Percentiles rank a stretch among this genome's conserved stretches.
phyloP scores from a whole-genome alignment of 2,797 vertebrate species.

The Lepilemur ruficaudatus region DNA sequence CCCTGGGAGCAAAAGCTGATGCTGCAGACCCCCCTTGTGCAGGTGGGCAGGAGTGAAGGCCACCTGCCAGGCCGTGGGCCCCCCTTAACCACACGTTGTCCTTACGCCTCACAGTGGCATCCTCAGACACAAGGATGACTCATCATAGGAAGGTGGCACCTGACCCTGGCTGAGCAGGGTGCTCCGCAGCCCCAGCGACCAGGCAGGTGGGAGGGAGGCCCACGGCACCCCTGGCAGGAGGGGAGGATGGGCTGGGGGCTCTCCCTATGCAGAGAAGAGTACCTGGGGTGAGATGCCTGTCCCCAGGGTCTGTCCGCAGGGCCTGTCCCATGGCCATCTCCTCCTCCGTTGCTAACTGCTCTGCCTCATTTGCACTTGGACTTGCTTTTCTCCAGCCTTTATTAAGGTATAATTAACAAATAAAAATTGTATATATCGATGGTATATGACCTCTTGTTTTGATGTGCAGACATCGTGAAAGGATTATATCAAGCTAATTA shows the following conservation, averaged over 20 bases:
- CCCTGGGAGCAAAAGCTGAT: background rate
- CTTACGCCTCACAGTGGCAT: fast-evolving
- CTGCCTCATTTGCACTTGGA: background rate
- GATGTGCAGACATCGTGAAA: background rate
- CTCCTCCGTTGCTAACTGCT: too few relatives aligned
- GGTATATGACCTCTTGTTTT: background rate
- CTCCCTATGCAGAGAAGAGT: background rate
- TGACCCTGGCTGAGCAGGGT: fast-evolving
- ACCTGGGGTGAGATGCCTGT: background rate
- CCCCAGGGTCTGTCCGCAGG: too few relatives aligned
- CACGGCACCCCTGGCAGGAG: fast-evolving
- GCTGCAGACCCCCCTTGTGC: background rate
- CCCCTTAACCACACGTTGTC: too few relatives aligned
- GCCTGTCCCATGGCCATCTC: too few relatives aligned
- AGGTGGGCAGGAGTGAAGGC: background rate
- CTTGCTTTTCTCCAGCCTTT: background rate
- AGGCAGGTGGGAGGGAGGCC: background rate
- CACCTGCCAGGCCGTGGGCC: fast-evolving
- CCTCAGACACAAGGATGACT: background rate
- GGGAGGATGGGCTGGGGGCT: fast-evolving
- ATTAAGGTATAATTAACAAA: background rate
- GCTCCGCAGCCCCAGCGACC: background rate
- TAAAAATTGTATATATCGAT: too few relatives aligned
- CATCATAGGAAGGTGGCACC: background rate
- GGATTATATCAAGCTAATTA: background rate